These are phyloP conservation scores for Hartigia nigra DNA, from an alignment of 2,888 invertebrate genomes.

Conservation along the genomic window DNA sequence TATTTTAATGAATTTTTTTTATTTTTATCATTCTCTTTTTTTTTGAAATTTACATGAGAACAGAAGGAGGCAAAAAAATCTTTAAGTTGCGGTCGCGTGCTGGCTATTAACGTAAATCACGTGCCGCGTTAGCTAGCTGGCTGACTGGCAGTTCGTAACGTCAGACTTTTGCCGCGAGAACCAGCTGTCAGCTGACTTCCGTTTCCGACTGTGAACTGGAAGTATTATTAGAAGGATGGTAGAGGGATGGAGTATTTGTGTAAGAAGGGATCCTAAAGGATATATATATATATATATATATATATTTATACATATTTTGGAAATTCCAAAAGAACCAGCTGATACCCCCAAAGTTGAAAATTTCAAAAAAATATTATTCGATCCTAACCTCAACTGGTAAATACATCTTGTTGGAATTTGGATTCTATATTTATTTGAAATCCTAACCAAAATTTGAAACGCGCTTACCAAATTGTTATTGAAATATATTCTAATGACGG, in stretches of 20 bases:
- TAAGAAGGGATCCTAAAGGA: background rate
- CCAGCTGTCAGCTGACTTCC: slow-evolving; percentile 45
- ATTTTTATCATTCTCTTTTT: background rate
- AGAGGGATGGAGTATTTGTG: slow-evolving; percentile 23
- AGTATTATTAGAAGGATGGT: slow-evolving; percentile 37
- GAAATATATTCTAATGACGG: background rate
- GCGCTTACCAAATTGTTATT: background rate
- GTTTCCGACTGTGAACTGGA: slow-evolving; percentile 30
- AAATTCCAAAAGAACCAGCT: background rate
- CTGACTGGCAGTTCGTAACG: slow-evolving; percentile 22
- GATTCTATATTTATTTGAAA: background rate
- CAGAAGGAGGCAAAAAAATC: background rate
- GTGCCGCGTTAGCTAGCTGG: slow-evolving; percentile 23
- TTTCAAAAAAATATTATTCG: background rate
- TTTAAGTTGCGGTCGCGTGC: slow-evolving; percentile 33
- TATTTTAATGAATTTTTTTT: background rate
- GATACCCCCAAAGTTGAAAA: too few species aligned
- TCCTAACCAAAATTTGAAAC: background rate
- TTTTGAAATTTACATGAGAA: background rate
- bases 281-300: background rate
- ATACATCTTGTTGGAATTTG: background rate
- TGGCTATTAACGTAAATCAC: slow-evolving; percentile 45
- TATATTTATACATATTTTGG: background rate
- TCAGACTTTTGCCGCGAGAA: slow-evolving; percentile 28
- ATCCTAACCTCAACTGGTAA: too few species aligned